Conservation (phyloP, 2,113 vertebrate genomes). For the Oplegnathus fasciatus region DNA sequence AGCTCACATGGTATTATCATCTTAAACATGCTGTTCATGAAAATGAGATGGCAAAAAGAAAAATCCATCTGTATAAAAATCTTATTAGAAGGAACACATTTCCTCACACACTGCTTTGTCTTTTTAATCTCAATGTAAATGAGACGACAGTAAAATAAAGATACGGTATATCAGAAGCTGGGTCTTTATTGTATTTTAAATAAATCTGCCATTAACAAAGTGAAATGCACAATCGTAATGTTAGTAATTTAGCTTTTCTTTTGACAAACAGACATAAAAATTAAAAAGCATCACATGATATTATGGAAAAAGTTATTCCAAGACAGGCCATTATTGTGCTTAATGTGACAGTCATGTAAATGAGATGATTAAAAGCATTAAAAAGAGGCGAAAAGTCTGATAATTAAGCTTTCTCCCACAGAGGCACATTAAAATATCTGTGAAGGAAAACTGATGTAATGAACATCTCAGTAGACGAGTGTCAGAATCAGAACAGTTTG, state of each 20-base stretch:
- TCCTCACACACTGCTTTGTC: background rate
- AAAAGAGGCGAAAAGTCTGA: background rate
- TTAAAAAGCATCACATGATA: background rate
- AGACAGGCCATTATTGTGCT: background rate
- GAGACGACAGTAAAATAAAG: background rate
- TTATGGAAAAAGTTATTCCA: background rate
- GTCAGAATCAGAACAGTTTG: background rate
- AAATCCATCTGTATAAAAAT: background rate
- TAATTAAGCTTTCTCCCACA: background rate
- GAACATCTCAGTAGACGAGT: background rate
- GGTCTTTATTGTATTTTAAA: slow-evolving; percentile 5
- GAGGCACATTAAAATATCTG: slow-evolving; percentile 1
- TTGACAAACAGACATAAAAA: background rate
- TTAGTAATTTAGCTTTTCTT: background rate
- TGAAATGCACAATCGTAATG: background rate
- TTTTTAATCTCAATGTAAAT: slow-evolving; percentile 41
- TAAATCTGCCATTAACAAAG: background rate
- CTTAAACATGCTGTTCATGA: slow-evolving; percentile 3
- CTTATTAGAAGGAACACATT: background rate
- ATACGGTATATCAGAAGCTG: background rate
- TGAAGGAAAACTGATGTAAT: background rate
- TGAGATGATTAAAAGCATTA: slow-evolving; percentile 8
- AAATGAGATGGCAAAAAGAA: background rate
- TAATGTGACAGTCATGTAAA: slow-evolving; percentile 1
- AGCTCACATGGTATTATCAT: background rate